Evolutionary conservation across 2,113 vertebrate genomes (phyloP).

Genomic region (Corythaixoides concolor): DNA sequence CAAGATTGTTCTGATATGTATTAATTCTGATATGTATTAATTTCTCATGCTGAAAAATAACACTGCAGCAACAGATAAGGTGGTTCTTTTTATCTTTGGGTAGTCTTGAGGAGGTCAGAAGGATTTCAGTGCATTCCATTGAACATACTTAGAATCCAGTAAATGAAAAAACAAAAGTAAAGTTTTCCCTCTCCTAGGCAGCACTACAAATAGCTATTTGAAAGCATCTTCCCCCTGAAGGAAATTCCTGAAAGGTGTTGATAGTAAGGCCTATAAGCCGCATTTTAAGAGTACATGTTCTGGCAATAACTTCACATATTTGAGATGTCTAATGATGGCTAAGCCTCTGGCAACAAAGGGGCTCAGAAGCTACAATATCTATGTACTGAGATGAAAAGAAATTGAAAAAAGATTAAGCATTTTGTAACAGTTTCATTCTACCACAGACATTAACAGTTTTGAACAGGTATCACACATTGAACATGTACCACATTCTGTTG

Average conservation of each 20-base stretch:
- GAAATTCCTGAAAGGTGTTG: background rate
- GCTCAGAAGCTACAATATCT: background rate
- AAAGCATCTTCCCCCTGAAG: background rate
- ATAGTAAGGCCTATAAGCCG: background rate
- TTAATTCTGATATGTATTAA: background rate
- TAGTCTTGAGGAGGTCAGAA: conserved; percentile 23
- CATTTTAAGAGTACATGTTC: background rate
- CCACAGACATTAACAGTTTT: background rate
- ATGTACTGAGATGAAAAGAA: background rate
- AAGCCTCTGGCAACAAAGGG: background rate
- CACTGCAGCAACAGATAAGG: background rate
- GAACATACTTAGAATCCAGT: background rate
- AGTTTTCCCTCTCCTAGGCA: conserved; percentile 31
- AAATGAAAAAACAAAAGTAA: background rate
- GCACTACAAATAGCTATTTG: background rate
- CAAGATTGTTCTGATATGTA: background rate
- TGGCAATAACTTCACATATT: background rate
- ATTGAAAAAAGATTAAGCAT: background rate
- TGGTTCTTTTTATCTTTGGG: background rate
- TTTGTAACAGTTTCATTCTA: background rate
- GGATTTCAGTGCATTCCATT: conserved; percentile 16
- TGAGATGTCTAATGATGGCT: background rate
- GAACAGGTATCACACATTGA: background rate
- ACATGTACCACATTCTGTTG: background rate
- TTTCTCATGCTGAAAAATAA: background rate